Base-by-base conservation (phyloP, 2,888 invertebrate genomes). In the Drosophila rellima region DNA sequence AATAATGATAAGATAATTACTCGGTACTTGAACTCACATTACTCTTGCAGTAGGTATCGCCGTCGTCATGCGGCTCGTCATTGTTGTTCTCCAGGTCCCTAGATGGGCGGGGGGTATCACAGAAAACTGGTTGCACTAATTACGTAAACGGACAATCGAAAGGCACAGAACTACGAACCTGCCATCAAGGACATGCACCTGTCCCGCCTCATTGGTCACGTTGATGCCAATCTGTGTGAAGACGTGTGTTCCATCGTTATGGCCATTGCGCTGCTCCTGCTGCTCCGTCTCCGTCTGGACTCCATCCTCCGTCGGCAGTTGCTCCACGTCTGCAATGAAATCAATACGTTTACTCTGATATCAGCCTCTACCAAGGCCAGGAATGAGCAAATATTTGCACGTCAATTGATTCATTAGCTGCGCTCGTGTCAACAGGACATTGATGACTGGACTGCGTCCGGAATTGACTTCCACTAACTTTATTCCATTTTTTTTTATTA, bases 191-290 rank as follows among this genome's bases (percentile, higher is more conserved):
- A 90, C 89, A 55, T 91, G 91, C 65, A 91, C 87, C 79, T 92
- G 91, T 2, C 92, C 92, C 80, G 86, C 78, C 82, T 93, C 92
- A 72, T 92, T 92, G 57, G 91, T 92, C 70, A 92, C 90, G 86
- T 91, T 92, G 60, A 93, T 92, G 55, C 90, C 90, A 61, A 93
- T 90, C 69, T 90, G 88, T 73, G 91, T 76, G 66, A 91, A 90
- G 18, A 64, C 80, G 17, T 59, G 74, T 10, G 42, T 62, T 35
- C 70, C 76, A 57, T 81, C 82, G 51, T 62, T 57, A 48, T 79
- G 79, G 7, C 84, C 87, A 73, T 76, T 89, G 31, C 85, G 39
- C 7, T 88, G 89, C 31, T 82, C 31, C 44, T 82, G 80, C 23
- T 55, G 62, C 4, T 42, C 23, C 10, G 87, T n/a, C n/a, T 7